Evolutionary conservation across 2,113 vertebrate genomes (phyloP).

Genomic region (Burhinus oedicnemus): DNA sequence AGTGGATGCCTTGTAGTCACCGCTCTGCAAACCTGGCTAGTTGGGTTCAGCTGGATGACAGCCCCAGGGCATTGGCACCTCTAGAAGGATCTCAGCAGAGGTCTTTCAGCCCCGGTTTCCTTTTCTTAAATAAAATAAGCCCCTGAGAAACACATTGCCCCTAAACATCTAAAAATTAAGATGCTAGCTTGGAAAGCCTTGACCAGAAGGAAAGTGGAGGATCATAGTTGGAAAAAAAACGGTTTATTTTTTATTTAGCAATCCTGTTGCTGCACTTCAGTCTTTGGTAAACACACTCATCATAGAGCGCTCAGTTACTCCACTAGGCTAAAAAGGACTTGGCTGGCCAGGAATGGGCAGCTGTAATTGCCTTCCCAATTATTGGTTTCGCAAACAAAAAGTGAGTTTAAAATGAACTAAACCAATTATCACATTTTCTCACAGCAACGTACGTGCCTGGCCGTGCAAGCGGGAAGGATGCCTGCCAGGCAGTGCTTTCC

Average conservation of each 20-base stretch:
- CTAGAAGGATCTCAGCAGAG: not conserved
- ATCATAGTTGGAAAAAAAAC: not conserved
- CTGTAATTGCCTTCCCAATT: slow-evolving; percentile 1
- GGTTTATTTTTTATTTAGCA: not conserved
- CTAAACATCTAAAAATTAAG: not conserved
- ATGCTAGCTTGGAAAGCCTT: not conserved
- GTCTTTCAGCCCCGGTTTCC: not conserved
- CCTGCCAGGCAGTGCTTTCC: not conserved
- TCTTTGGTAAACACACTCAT: not conserved
- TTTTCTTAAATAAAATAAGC: not conserved
- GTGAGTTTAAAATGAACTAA: not conserved
- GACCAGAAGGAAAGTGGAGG: not conserved
- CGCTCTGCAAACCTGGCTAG: accelerated
- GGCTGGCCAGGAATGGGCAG: not conserved
- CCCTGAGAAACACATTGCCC: not conserved
- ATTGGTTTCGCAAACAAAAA: not conserved
- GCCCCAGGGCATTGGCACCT: accelerated
- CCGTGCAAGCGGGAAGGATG: not conserved
- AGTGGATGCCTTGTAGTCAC: not conserved
- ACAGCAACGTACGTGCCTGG: not conserved
- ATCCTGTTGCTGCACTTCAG: not conserved
- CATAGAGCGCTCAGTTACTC: not conserved
- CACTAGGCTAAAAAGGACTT: not conserved
- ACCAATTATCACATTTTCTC: not conserved
- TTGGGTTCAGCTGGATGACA: accelerated